Percentiles rank a stretch among this genome's conserved stretches.
These are phyloP conservation scores for Hypolimnas misippus DNA, from an alignment of 2,888 invertebrate species.

Conservation along the genomic window DNA sequence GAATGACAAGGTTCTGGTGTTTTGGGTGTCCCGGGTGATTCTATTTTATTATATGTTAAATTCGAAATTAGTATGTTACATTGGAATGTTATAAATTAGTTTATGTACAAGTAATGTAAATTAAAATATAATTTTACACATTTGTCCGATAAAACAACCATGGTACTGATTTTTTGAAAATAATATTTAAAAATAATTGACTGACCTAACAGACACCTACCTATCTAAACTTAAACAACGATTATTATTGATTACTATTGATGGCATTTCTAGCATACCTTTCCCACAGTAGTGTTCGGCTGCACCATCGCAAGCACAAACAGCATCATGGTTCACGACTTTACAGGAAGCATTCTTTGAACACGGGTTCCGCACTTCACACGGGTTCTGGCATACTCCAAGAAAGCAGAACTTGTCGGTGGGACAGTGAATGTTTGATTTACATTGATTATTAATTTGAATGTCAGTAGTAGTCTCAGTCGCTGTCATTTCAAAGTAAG, in stretches of 20 bases:
- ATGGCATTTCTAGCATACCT: slow-evolving; percentile 81
- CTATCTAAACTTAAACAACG: slow-evolving; percentile 12
- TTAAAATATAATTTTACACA: slow-evolving; percentile 50
- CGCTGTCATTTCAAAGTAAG: slow-evolving; percentile 67
- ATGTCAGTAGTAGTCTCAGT: slow-evolving; percentile 63
- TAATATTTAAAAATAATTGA: neutral
- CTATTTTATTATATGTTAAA: slow-evolving; percentile 83
- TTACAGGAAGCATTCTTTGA: slow-evolving; percentile 85
- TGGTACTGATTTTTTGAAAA: slow-evolving; percentile 13
- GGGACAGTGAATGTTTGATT: slow-evolving; percentile 85
- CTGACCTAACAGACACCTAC: slow-evolving; percentile 15
- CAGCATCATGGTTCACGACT: slow-evolving; percentile 85
- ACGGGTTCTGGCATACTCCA: slow-evolving; percentile 86
- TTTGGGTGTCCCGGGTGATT: slow-evolving; percentile 88
- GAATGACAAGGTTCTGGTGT: slow-evolving; percentile 91
- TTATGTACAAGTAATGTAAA: slow-evolving; percentile 41
- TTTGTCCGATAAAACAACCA: slow-evolving; percentile 78
- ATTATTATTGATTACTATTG: too few relatives aligned
- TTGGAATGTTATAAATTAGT: slow-evolving; percentile 43
- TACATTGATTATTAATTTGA: slow-evolving; percentile 77
- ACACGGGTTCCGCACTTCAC: slow-evolving; percentile 81
- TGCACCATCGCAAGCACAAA: slow-evolving; percentile 85
- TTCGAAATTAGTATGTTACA: slow-evolving; percentile 68
- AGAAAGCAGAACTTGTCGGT: slow-evolving; percentile 85
- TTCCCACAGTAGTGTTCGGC: slow-evolving; percentile 84